phyloP scores from a whole-genome alignment of 2,888 invertebrate species.

The Poecilus cupreus region DNA sequence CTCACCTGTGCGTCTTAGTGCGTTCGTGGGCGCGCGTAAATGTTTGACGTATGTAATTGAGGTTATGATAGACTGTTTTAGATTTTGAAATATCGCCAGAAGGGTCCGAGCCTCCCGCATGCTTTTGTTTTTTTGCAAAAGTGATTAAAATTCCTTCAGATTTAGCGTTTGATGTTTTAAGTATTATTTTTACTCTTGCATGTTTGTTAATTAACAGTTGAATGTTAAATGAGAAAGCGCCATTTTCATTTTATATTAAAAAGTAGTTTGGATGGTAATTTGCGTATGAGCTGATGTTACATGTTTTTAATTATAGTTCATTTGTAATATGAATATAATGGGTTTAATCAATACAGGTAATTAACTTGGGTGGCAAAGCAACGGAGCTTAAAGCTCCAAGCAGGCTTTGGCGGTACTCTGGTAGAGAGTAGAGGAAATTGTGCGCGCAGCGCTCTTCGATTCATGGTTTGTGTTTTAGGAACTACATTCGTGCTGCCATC shows the following conservation, averaged over 20 bases:
- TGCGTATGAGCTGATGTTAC: background rate
- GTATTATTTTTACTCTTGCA: background rate
- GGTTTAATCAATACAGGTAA: constrained; percentile 35
- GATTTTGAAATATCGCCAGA: constrained; percentile 56
- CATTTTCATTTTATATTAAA: constrained; percentile 23
- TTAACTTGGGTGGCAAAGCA: constrained; percentile 6
- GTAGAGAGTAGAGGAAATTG: background rate
- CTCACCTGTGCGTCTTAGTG: constrained; percentile 60
- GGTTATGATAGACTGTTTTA: constrained; percentile 67
- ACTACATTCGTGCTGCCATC: background rate
- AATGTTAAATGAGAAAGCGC: background rate
- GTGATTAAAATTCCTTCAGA: constrained; percentile 45
- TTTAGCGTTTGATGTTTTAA: constrained; percentile 9
- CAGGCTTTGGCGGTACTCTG: background rate
- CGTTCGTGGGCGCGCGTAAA: constrained; percentile 60
- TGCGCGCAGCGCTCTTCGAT: background rate
- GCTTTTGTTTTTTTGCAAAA: constrained; percentile 22
- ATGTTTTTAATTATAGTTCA: constrained; percentile 16
- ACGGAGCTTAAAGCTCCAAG: background rate
- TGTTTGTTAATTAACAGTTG: constrained; percentile 14
- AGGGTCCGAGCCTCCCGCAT: background rate
- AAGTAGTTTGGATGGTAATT: constrained; percentile 2
- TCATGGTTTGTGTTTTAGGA: background rate
- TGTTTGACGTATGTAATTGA: constrained; percentile 68
- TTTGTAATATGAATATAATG: constrained; percentile 19